These are phyloP conservation scores for Pempheris klunzingeri DNA, from an alignment of 2,797 vertebrate genomes.

Conservation along the genomic window DNA sequence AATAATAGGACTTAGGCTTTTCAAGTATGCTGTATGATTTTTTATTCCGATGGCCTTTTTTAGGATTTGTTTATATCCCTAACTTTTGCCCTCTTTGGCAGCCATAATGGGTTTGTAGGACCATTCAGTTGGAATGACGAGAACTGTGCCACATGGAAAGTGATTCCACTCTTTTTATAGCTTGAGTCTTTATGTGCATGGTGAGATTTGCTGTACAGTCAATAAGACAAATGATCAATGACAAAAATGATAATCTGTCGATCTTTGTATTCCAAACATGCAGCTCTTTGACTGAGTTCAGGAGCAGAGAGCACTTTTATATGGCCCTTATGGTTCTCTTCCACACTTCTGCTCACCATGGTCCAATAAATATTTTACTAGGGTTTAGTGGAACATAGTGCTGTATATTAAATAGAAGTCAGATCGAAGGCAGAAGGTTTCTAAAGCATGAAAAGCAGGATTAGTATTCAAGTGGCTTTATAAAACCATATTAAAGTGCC, in stretches of 20 bases:
- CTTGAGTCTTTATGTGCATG: neutral
- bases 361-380: conserved; percentile 70
- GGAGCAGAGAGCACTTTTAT: neutral
- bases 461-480: conserved; percentile 48
- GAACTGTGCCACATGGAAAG: neutral
- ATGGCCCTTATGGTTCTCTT: conserved; percentile 9
- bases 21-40: neutral
- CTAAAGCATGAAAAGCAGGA: conserved; percentile 50
- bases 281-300: neutral
- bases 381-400: conserved; percentile 34
- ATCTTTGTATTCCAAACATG: conserved; percentile 1
- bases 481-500: conserved; percentile 55
- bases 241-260: neutral
- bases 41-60: neutral
- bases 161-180: neutral
- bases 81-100: neutral
- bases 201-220: neutral
- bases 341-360: conserved; percentile 19
- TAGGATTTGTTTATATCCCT: neutral
- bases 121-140: neutral
- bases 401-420: conserved; percentile 50
- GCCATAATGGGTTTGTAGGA: neutral
- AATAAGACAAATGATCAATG: conserved; percentile 8
- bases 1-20: neutral
- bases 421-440: conserved; percentile 46